These are phyloP conservation scores for Leptogaster cylindrica DNA, from an alignment of 2,888 invertebrate genomes.

Conservation along the genomic window DNA sequence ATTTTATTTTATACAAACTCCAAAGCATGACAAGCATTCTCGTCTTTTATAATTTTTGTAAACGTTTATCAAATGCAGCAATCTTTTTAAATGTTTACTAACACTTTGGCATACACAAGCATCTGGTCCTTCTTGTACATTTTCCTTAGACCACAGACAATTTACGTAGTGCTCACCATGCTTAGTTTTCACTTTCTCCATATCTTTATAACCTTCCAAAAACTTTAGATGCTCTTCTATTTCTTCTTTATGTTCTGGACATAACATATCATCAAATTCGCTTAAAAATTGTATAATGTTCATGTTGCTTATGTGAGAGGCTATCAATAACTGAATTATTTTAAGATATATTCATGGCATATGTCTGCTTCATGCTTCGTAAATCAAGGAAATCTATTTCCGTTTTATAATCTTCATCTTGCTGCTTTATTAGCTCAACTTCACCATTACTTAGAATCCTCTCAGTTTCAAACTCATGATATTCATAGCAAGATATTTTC, in stretches of 20 bases:
- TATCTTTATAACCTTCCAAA: not conserved
- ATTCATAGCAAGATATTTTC: slow-evolving; percentile 44
- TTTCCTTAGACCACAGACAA: not conserved
- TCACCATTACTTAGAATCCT: slow-evolving; percentile 43
- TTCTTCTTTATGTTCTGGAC: not conserved
- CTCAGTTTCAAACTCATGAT: slow-evolving; percentile 41
- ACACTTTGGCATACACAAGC: not conserved
- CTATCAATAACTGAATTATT: not conserved
- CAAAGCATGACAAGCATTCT: too few species aligned
- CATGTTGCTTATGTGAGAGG: not conserved
- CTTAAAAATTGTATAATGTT: slow-evolving; percentile 1
- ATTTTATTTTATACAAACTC: too few species aligned
- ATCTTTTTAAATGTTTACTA: not conserved
- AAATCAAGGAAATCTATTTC: slow-evolving; percentile 4
- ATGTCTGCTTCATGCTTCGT: slow-evolving; percentile 4
- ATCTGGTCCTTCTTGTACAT: not conserved
- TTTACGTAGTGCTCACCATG: not conserved
- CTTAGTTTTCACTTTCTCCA: not conserved
- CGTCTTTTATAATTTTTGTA: not conserved
- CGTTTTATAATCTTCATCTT: slow-evolving; percentile 11
- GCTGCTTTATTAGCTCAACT: slow-evolving; percentile 39
- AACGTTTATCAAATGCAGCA: not conserved
- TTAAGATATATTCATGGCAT: slow-evolving; percentile 18
- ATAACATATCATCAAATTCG: not conserved
- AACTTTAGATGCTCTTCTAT: not conserved